Base-by-base conservation (phyloP, 2,888 invertebrate species). In the Callyntrura sp. region DNA sequence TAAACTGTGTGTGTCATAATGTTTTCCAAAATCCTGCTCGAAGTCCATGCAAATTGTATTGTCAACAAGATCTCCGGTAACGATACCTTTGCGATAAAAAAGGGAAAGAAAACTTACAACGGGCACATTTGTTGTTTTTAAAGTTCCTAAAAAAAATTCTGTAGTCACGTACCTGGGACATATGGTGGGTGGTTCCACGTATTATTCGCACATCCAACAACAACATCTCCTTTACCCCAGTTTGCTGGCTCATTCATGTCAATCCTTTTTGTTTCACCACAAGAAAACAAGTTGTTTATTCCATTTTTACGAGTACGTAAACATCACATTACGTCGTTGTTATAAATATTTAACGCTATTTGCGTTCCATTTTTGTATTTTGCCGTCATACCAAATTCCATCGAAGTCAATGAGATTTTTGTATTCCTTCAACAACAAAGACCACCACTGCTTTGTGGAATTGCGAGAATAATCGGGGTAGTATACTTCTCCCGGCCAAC, bases 221-320 rank as follows among this genome's bases (percentile, higher is more conserved):
- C 51, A 17, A 92, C 78, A 55, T 93, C 93, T 55, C 92, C 93
- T 14, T 81, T 81, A 12, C 96, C 95, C 94, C 98, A 97, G 95
- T 97, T 97, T 0, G 97, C 97, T 0, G 97, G 97, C 94, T 98
- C 98, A 94, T 98, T 98, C 98, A 98, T 98, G 94, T 98, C 97
- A 96, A 96, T 85, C 6, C 92, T 73, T 85, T n/a, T 35, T 35
- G 35, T 35, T 35, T 35, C 35, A 35, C 6, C 35, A 35, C 6
- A 35, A 25, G 25, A 43, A 43, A 81, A 62, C 6, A 55, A 2
- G n/a, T 62, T 81, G 82, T 23, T 25, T 43, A 84, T 51, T 23
- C 45, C 20, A 51, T 17, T 14, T 35, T 43, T 1, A 25, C 35
- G 43, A 8, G 17, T 1, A 3, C 28, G 35, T 43, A 62, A 60